Base-by-base conservation (phyloP, 2,797 vertebrate genomes). In the Phalloptychus januarius region DNA sequence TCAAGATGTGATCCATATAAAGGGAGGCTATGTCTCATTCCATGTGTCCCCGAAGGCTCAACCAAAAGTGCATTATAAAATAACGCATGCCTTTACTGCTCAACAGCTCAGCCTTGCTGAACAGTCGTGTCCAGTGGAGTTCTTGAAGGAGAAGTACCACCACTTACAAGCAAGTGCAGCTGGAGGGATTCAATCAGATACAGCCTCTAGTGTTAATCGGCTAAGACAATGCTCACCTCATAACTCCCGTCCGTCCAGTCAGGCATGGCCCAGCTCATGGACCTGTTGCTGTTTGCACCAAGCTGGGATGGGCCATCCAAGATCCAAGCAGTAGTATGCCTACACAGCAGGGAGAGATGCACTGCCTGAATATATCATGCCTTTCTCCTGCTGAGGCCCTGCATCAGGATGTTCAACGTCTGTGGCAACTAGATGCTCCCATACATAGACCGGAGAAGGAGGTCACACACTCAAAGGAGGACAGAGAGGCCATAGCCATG, bases 1-100 rank as follows among this genome's bases (percentile, higher is more conserved):
- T 45, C 69, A 71, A 45, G 42, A 71, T 45, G 69, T 71, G 25
- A 45, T 71, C 2, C 40, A 71, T 42, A 45, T 42, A 44, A 69
- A 71, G 25, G 69, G 42, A 71, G 69, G 40, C 25, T 71, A 71
- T 5, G 69, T 71, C n/a, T 71, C 69, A 28, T 28, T 71, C 69
- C 42, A 45, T 12, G 69, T 71, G 25, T 71, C 42, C 12, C 69
- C 69, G 5, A 45, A 71, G 67, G 67, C 67, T 12, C 12, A 45
- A 28, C 42, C 42, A 7, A 71, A 45, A 45, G 2, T 6, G 2
- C 13, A 12, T 16, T 45, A 28, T 31, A 45, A 45, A 31, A 44
- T 71, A 45, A 45, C 42, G 52, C 45, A 6, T 5, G 71, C 45
- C 45, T 72, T 72, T 20, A 72, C 71, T 48, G 45, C 28, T 1